phyloP scores from a whole-genome alignment of 2,113 vertebrate species.

The Nycticebus coucang region DNA sequence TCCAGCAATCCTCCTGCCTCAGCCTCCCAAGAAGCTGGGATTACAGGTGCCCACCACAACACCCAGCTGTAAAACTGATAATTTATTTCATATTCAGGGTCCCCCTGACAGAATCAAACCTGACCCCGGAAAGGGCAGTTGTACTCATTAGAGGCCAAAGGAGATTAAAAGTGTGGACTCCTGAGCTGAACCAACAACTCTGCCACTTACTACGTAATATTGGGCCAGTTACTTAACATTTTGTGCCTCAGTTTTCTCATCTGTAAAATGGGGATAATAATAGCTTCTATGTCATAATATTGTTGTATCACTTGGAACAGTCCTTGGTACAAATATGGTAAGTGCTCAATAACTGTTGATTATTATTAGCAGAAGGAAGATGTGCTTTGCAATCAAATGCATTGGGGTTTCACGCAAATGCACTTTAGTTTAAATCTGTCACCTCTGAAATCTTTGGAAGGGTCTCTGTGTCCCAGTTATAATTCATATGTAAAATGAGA shows the following conservation, averaged over 20 bases:
- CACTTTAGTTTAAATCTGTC: neutral
- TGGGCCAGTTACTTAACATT: neutral
- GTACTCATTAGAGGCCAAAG: neutral
- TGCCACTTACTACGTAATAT: neutral
- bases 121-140: neutral
- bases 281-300: neutral
- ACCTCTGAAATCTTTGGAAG: neutral
- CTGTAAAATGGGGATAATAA: neutral
- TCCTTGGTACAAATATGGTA: neutral
- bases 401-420: neutral
- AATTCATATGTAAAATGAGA: neutral
- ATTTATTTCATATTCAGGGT: conserved; percentile 2
- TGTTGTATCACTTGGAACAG: neutral
- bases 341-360: neutral
- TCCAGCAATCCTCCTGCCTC: no score
- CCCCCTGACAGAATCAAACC: neutral
- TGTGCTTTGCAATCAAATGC: neutral
- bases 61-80: neutral
- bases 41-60: no score
- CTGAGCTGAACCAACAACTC: neutral
- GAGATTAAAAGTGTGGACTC: neutral
- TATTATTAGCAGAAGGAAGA: conserved; percentile 2
- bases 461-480: neutral
- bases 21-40: no score
- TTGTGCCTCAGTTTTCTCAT: neutral